A percentile compares a stretch with the other conserved stretches of the same genome.
These are phyloP conservation scores for Cryptocephalus moraei DNA, from an alignment of 2,888 invertebrate species.

Conservation along the genomic window DNA sequence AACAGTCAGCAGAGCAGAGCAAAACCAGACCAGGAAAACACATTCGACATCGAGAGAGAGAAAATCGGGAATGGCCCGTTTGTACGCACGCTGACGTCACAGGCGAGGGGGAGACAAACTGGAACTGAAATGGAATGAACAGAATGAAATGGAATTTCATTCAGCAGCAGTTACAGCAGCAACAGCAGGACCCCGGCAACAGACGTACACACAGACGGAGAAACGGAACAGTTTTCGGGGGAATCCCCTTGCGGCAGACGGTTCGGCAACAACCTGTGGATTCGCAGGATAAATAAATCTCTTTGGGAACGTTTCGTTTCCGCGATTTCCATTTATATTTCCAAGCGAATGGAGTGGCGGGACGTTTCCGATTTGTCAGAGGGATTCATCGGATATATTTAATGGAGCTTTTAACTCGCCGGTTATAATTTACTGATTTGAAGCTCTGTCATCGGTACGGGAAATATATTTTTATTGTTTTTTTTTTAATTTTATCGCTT, in stretches of 20 bases:
- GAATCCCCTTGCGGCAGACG: constrained; percentile 4
- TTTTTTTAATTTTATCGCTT: no score
- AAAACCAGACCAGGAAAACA: constrained; percentile 10
- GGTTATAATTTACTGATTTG: no score
- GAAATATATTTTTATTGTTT: no score
- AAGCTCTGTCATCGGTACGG: no score
- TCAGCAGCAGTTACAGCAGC: constrained; percentile 33
- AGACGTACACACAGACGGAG: constrained; percentile 10
- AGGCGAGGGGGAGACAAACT: constrained; percentile 24
- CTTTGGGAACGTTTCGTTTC: constrained; percentile 23
- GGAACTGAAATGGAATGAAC: constrained; percentile 17
- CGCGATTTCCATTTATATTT: constrained; percentile 22
- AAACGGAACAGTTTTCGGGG: background rate
- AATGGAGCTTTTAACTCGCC: no score
- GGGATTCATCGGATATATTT: background rate
- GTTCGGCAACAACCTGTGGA: constrained; percentile 35
- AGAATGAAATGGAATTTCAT: constrained; percentile 18
- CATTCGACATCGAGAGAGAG: background rate
- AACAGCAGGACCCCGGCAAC: constrained; percentile 28
- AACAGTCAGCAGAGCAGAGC: constrained; percentile 11
- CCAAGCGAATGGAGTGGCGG: constrained; percentile 3
- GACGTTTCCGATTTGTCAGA: constrained; percentile 5
- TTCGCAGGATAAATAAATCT: constrained; percentile 39
- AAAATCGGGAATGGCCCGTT: constrained; percentile 9
- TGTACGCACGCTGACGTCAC: background rate